A percentile compares a stretch with the other conserved stretches of the same genome.
Evolutionary conservation across 35 echinoderm and acorn worm species (phyloP).

Genomic region (Apostichopus parvimensis): DNA sequence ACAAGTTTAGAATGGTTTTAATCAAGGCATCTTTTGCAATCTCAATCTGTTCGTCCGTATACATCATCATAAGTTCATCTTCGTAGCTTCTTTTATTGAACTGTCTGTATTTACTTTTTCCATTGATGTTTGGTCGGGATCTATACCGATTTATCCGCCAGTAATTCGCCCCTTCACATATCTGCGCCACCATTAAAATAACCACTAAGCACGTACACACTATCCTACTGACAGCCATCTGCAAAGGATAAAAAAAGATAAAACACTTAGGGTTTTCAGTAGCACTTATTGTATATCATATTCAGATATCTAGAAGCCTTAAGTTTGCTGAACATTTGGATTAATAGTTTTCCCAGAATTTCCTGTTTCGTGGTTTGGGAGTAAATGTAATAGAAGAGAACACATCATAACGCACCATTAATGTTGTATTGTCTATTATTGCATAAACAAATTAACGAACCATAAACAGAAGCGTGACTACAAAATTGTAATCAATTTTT

Average conservation of each 20-base stretch:
- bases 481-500: too few relatives aligned
- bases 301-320: too few relatives aligned
- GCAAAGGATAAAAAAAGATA: background rate
- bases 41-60: constrained; percentile 18
- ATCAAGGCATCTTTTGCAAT: constrained; percentile 43
- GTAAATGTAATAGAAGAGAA: too few relatives aligned
- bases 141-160: background rate
- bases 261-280: too few relatives aligned
- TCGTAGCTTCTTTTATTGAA: constrained; percentile 5
- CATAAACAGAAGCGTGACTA: too few relatives aligned
- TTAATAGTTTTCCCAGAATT: too few relatives aligned
- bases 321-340: too few relatives aligned
- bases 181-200: background rate
- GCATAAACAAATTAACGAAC: too few relatives aligned
- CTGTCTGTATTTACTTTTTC: background rate
- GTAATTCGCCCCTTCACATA: constrained; percentile 24
- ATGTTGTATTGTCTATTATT: too few relatives aligned
- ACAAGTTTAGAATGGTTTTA: constrained; percentile 13
- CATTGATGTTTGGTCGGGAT: background rate
- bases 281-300: too few relatives aligned
- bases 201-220: constrained; percentile 12
- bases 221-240: constrained; percentile 18
- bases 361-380: too few relatives aligned
- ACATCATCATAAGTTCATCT: background rate
- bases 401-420: too few relatives aligned